Percentiles rank a stretch among this genome's conserved stretches.
Evolutionary conservation across 2,113 vertebrate genomes (phyloP).

Genomic region (Alces alces): DNA sequence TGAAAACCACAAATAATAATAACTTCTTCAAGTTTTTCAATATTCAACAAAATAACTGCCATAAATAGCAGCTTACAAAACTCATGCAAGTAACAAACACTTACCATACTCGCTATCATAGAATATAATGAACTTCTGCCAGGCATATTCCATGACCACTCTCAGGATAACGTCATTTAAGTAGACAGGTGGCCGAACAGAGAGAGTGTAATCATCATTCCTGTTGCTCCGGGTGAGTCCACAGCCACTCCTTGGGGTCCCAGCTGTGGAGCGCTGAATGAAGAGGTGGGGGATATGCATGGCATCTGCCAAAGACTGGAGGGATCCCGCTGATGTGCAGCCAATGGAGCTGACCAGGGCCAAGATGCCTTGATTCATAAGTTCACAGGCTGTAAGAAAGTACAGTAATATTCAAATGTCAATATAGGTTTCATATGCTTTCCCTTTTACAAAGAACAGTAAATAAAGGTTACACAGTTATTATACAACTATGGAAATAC

Average conservation of each 20-base stretch:
- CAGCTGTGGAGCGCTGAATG: constrained; percentile 91
- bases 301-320: constrained; percentile 94
- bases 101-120: constrained; percentile 97
- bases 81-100: constrained; percentile 15
- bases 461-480: not conserved
- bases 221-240: constrained; percentile 86
- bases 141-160: constrained; percentile 96
- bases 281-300: constrained; percentile 99
- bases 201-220: constrained; percentile 96
- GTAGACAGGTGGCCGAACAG: constrained; percentile 95
- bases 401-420: not conserved
- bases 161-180: constrained; percentile 96
- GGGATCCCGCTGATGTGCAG: constrained; percentile 95
- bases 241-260: constrained; percentile 92
- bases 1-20: not conserved
- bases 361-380: constrained; percentile 99
- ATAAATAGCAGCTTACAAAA: constrained; percentile 22
- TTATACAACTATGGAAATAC: not conserved
- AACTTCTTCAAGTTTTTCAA: not conserved
- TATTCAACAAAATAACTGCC: not conserved
- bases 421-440: not conserved
- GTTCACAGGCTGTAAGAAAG: constrained; percentile 91
- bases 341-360: constrained; percentile 98
- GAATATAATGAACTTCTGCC: constrained; percentile 99
- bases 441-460: not conserved